Base-by-base conservation (phyloP, 2,888 invertebrate species). In the Athrips mouffetella region DNA sequence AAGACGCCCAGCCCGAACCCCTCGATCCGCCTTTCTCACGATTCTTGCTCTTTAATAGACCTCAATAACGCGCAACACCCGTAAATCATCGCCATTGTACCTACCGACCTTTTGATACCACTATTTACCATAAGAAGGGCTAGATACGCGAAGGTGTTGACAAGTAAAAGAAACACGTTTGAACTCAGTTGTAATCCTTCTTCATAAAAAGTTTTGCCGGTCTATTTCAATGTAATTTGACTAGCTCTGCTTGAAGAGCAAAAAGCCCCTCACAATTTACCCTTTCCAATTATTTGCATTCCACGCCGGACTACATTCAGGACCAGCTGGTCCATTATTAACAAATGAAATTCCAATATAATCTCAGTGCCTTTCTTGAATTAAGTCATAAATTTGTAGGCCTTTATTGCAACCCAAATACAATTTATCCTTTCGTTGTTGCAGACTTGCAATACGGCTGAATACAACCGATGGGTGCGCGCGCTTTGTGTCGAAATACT, bases 381-480 rank as follows among this genome's bases (percentile, higher is more conserved):
- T 69, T 62, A 57, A 65, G 63, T 62, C 50, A 63, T 69, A 70
- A 69, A 65, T 67, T n/a, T 56, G 52, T 48, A 58, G 51, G 57
- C 50, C 58, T 64, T 53, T 59, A 51, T 63, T 52, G 51, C 35
- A 53, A 47, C 31, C 45, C 44, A 51, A 57, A n/a, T 58, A 47
- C 57, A 60, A 66, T 61, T 59, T 58, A 59, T 39, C 47, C 50
- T 52, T 65, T 53, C 56, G 30, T 84, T 77, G 77, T 91, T 91
- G 47, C 89, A 94, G 94, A 91, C 92, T 68, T 90, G 91, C 76
- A 92, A 90, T 67, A 92, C 92, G 73, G 89, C 90, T 62, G 90
- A 91, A 63, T 94, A 93, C 76, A 91, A 92, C 76, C 90, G 92
- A 50, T 94, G 94, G 94, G 93, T 93, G 65, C 91, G 92, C 65